Conservation (phyloP, 2,888 invertebrate genomes). For the Bellardia pandia region DNA sequence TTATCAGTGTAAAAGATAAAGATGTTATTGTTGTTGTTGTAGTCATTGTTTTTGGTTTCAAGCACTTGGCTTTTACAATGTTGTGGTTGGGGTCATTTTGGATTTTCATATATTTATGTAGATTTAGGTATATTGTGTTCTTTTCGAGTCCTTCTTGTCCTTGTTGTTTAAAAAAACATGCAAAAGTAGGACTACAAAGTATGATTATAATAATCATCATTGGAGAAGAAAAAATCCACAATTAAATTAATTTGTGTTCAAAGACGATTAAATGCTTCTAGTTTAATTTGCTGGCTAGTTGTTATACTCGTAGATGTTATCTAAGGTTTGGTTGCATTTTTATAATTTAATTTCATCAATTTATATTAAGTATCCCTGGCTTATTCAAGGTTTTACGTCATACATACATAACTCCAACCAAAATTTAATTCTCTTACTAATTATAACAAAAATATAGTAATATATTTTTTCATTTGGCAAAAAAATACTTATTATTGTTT, state of each 20-base stretch:
- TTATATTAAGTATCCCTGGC: no score
- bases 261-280: neutral
- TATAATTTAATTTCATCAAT: no score
- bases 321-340: no score
- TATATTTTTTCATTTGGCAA: neutral
- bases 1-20: conserved; percentile 24
- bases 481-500: neutral
- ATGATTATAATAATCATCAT: conserved; percentile 5
- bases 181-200: neutral
- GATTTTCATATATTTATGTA: neutral
- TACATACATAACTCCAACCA: no score
- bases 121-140: neutral
- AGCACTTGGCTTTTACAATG: conserved; percentile 1
- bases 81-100: neutral
- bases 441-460: conserved; percentile 25
- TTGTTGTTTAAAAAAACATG: neutral
- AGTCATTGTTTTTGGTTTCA: conserved; percentile 28
- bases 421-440: conserved; percentile 38
- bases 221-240: neutral
- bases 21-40: conserved; percentile 5
- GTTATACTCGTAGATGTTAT: no score
- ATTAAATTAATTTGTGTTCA: conserved; percentile 55
- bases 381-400: no score
- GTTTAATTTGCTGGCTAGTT: neutral
- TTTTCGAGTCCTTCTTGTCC: neutral